A percentile compares a stretch with the other conserved stretches of the same genome.
phyloP scores from a whole-genome alignment of 1,140 invertebrate species.

The Microplitis mediator region DNA sequence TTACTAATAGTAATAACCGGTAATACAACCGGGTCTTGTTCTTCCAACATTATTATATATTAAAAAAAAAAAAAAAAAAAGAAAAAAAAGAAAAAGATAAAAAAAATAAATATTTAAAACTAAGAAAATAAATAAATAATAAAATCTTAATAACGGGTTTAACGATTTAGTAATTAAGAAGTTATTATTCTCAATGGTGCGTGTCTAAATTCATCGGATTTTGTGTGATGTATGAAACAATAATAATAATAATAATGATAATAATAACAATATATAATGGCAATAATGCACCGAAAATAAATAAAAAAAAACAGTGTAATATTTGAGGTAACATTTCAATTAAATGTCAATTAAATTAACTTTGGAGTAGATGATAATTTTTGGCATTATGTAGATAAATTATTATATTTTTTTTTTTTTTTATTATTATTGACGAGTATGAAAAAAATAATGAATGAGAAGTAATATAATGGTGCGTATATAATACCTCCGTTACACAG shows the following conservation, averaged over 20 bases:
- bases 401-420: too few relatives aligned
- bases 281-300: too few relatives aligned
- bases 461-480: too few relatives aligned
- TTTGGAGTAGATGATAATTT: too few relatives aligned
- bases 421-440: too few relatives aligned
- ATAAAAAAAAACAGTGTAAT: too few relatives aligned
- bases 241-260: neutral
- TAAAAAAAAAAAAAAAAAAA: neutral
- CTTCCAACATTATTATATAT: constrained; percentile 26
- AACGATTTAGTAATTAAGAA: constrained; percentile 1
- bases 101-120: neutral
- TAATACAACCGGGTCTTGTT: constrained; percentile 21
- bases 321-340: too few relatives aligned
- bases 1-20: constrained; percentile 19
- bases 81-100: neutral
- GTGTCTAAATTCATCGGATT: constrained; percentile 2
- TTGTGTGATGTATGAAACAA: neutral
- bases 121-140: constrained; percentile 11
- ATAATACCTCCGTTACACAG: too few relatives aligned
- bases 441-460: too few relatives aligned
- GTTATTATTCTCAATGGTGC: neutral
- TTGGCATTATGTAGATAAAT: too few relatives aligned
- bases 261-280: neutral
- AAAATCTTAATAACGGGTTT: constrained; percentile 8
- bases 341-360: too few relatives aligned